Evolutionary conservation across 2,113 vertebrate species (phyloP), one percentile per base, ranked within the genome.

Genomic region (Leucoraja erinaceus): DNA sequence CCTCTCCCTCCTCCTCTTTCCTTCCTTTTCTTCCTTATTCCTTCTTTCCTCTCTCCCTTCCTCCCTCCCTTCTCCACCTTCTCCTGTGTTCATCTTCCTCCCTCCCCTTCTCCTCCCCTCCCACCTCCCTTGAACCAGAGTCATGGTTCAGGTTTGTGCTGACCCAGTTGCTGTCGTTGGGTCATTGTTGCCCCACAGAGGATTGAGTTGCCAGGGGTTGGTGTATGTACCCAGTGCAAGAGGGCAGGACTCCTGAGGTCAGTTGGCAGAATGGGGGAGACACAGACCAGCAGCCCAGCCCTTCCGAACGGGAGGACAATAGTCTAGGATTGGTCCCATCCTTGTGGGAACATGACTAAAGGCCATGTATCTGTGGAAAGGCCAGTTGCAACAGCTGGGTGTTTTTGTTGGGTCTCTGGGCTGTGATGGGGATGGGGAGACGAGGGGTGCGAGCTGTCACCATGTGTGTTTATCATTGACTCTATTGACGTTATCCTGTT

Each of bases 401-500:
- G 81, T 12, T 16, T 5, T 59, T 61, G 54, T 59, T 28, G 28
- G 81, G 25, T 86, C 59, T 56, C 28, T 88, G 59, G n/a, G 31
- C 31, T 66, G 59, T 63, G n/a, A 63, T 11, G 31, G 83, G 59
- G 16, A n/a, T n/a, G n/a, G 63, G 59, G 59, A 31, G 59, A 28
- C 14, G 28, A 61, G 83, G 59, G 14, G n/a, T 56, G 20, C n/a
- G 83, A 88, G 83, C 59, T 31, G 59, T 88, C 31, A 11, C 59
- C 18, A 88, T 63, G 28, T 61, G 25, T 88, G 59, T 63, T 63
- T 31, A 63, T 63, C 61, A 28, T 88, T 31, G 61, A 63, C 59
- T 88, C 59, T 28, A 56, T 61, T 88, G 83, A 88, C 63, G 83
- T 88, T 88, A 88, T 88, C 83, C 63, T 88, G 83, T 88, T 12